Evolutionary conservation across 2,797 vertebrate species (phyloP).

Genomic region (Aplochiton taeniatus): DNA sequence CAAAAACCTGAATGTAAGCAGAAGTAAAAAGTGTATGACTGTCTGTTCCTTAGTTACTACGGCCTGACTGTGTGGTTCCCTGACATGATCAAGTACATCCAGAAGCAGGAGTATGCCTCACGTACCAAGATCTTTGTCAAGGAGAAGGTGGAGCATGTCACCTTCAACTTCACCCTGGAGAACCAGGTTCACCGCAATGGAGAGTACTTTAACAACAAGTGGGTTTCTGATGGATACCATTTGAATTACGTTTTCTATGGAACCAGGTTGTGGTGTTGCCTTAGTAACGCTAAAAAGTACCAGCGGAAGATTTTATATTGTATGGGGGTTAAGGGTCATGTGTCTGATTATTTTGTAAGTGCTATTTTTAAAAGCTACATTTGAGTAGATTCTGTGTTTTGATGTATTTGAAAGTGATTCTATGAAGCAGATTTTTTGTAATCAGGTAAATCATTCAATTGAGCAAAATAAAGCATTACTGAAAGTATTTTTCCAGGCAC

Average conservation of each 20-base stretch:
- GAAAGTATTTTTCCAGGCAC: too few species aligned
- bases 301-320: too few species aligned
- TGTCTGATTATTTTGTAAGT: background rate
- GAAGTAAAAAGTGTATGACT: too few species aligned
- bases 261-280: background rate
- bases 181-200: constrained; percentile 94
- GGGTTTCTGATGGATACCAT: constrained; percentile 40
- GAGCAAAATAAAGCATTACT: too few species aligned
- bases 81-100: constrained; percentile 97
- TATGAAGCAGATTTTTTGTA: too few species aligned
- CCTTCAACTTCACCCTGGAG: constrained; percentile 97
- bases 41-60: constrained; percentile 82
- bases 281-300: background rate
- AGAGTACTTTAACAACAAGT: constrained; percentile 98
- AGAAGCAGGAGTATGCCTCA: constrained; percentile 87
- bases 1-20: too few species aligned
- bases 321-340: background rate
- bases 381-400: too few species aligned
- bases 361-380: too few species aligned
- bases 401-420: too few species aligned
- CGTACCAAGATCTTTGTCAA: constrained; percentile 90
- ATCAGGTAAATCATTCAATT: too few species aligned
- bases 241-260: background rate
- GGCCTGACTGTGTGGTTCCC: constrained; percentile 97
- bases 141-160: constrained; percentile 92